A percentile compares a stretch with the other conserved stretches of the same genome.
phyloP scores from a whole-genome alignment of 1,140 invertebrate genomes.

The Caenorhabditis inopinata region DNA sequence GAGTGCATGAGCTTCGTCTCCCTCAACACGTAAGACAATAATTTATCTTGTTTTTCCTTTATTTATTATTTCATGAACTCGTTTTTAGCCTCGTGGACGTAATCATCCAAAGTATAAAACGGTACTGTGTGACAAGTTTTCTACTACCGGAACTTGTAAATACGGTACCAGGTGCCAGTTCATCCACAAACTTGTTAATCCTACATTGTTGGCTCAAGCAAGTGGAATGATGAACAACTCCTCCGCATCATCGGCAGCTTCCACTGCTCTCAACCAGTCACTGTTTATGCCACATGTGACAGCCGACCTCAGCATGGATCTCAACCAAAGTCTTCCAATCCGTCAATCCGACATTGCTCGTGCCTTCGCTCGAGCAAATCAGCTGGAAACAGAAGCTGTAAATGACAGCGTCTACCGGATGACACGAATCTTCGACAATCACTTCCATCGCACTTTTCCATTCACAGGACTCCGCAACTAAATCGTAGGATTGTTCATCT shows the following conservation, averaged over 20 bases:
- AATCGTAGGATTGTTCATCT: not conserved
- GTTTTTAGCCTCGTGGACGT: conserved; percentile 50
- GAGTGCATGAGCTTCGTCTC: conserved; percentile 79
- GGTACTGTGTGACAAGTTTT: conserved; percentile 39
- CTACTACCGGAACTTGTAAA: conserved; percentile 5
- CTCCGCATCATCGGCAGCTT: not conserved
- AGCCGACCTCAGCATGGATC: not conserved
- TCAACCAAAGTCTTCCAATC: not conserved
- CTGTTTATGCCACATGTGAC: not conserved
- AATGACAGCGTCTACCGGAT: not conserved
- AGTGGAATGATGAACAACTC: not conserved
- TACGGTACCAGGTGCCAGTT: conserved; percentile 23
- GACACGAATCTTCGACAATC: not conserved
- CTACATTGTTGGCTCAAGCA: not conserved
- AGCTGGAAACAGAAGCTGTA: not conserved
- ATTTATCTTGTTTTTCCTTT: not conserved
- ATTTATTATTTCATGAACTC: not conserved
- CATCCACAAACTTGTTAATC: conserved; percentile 18
- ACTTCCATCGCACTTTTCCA: not conserved
- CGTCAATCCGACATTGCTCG: not conserved
- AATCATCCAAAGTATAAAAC: conserved; percentile 41
- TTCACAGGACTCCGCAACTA: not conserved
- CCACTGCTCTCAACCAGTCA: not conserved
- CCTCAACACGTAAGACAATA: conserved; percentile 35
- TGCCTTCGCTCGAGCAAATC: not conserved